A percentile compares a stretch with the other conserved stretches of the same genome.
phyloP scores from a whole-genome alignment of 2,113 vertebrate species.

The Myocastor coypus region DNA sequence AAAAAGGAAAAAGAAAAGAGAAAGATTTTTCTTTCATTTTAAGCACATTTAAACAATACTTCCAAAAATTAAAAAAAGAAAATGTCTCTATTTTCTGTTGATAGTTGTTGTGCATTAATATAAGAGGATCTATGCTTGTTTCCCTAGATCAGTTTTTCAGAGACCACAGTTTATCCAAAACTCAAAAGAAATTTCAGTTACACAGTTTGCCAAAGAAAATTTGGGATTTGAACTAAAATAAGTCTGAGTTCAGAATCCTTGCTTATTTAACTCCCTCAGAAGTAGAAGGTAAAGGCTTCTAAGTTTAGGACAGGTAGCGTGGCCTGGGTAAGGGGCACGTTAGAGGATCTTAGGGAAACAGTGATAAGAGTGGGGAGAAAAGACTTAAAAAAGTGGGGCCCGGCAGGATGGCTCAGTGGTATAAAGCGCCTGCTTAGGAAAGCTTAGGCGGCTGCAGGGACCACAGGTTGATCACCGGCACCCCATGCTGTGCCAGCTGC shows the following conservation, averaged over 20 bases:
- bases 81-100: neutral
- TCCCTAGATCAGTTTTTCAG: neutral
- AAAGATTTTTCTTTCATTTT: slow-evolving; percentile 4
- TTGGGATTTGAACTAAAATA: neutral
- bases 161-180: neutral
- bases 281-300: neutral
- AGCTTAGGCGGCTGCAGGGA: no score
- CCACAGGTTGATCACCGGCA: no score
- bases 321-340: neutral
- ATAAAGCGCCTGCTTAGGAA: no score
- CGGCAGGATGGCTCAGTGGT: no score
- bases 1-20: neutral
- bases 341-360: neutral
- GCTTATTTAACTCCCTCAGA: neutral
- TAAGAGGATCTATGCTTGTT: neutral
- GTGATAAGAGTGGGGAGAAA: neutral
- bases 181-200: neutral
- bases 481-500: no score
- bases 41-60: neutral
- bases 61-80: no score
- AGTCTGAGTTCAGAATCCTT: neutral
- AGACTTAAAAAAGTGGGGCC: neutral
- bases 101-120: neutral
- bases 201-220: neutral
- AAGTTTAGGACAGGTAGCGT: neutral